Conservation (phyloP, 2,888 invertebrate genomes). For the Chrysolina oricalcia region DNA sequence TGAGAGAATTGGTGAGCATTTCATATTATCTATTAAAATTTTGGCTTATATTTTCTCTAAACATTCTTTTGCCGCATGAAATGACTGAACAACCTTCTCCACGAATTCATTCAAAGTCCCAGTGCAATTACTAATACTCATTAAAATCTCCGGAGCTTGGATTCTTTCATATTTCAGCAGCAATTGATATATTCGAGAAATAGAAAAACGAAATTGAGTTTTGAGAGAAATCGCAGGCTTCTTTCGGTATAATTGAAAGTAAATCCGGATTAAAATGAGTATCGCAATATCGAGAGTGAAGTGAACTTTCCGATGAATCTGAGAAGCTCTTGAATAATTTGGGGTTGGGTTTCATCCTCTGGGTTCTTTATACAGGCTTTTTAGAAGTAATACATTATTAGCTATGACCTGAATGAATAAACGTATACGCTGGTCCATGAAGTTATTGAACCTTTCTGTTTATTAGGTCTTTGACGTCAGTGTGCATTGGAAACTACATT, state of each 20-base stretch:
- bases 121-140: neutral
- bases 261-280: slow-evolving; percentile 13
- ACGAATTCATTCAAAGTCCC: neutral
- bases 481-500: too few species aligned
- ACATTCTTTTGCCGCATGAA: too few species aligned
- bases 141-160: neutral
- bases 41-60: too few species aligned
- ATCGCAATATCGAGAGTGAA: neutral
- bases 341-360: neutral
- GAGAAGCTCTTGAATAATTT: neutral
- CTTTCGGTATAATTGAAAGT: slow-evolving; percentile 2
- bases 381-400: neutral
- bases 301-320: neutral
- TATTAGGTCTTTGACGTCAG: too few species aligned
- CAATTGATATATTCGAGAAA: slow-evolving; percentile 14
- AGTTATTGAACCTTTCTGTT: too few species aligned
- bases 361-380: neutral
- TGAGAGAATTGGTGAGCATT: neutral
- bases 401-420: neutral
- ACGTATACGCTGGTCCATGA: too few species aligned
- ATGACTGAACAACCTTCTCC: too few species aligned
- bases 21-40: too few species aligned
- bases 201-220: neutral
- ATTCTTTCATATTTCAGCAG: neutral
- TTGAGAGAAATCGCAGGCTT: neutral